phyloP scores from a whole-genome alignment of 2,888 invertebrate species.

The Epinotia demarniana region DNA sequence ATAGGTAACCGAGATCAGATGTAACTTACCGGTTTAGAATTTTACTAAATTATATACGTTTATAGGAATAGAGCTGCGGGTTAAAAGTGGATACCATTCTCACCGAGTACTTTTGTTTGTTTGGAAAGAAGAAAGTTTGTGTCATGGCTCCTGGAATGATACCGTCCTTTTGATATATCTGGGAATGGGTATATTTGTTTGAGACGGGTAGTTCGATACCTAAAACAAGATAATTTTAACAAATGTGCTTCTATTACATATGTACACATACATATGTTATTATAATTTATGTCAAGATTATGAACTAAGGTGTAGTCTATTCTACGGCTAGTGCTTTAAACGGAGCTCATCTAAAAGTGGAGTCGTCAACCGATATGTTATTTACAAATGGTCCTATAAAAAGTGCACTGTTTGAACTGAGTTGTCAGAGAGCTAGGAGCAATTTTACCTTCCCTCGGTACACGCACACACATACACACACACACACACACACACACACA shows the following conservation, averaged over 20 bases:
- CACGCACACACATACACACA: not conserved
- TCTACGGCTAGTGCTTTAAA: not conserved
- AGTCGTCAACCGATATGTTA: not conserved
- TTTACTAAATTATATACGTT: not conserved
- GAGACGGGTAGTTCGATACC: slow-evolving; percentile 4
- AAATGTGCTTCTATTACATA: not conserved
- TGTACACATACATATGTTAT: not conserved
- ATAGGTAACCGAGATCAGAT: not conserved
- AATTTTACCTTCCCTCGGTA: not conserved
- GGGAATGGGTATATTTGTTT: slow-evolving; percentile 1
- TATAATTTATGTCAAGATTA: slow-evolving; percentile 6
- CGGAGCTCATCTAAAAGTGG: not conserved
- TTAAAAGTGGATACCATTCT: not conserved
- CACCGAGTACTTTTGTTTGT: not conserved
- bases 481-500: not conserved
- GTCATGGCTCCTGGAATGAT: slow-evolving; percentile 14
- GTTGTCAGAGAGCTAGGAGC: not conserved
- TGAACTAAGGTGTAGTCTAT: not conserved
- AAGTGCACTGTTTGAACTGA: not conserved
- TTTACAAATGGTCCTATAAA: not conserved
- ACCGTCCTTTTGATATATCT: slow-evolving; percentile 35
- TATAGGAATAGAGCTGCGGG: not conserved
- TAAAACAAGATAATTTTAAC: slow-evolving; percentile 1
- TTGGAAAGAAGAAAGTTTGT: not conserved
- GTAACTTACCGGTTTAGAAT: not conserved